These are phyloP conservation scores for Uloborus diversus DNA, from an alignment of 1,140 invertebrate genomes.

Conservation along the genomic window DNA sequence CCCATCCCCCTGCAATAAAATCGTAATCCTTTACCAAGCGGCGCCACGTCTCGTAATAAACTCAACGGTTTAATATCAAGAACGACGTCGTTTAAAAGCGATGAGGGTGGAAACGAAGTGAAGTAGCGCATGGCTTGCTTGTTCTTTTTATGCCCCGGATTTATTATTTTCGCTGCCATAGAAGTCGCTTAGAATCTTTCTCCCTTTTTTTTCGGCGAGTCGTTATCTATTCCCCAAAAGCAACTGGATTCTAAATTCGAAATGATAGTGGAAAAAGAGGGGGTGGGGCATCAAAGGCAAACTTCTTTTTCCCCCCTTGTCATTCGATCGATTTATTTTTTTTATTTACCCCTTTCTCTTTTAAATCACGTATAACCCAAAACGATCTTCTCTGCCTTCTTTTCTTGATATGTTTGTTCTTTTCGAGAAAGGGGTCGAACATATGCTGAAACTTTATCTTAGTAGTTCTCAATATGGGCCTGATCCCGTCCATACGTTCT, in stretches of 20 bases:
- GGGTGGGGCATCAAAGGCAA: slow-evolving; percentile 4
- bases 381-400: slow-evolving; percentile 19
- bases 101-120: slow-evolving; percentile 1
- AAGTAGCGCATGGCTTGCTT: slow-evolving; percentile 40
- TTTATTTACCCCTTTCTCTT: not conserved
- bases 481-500: too few species aligned
- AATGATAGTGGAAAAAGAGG: not conserved
- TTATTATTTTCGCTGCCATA: slow-evolving; percentile 34
- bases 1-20: slow-evolving; percentile 38
- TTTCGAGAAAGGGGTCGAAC: too few species aligned
- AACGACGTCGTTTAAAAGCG: slow-evolving; percentile 42
- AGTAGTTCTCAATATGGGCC: too few species aligned
- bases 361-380: slow-evolving; percentile 32
- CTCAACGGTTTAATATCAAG: slow-evolving; percentile 33
- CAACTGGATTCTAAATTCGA: slow-evolving; percentile 30
- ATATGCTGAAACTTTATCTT: too few species aligned
- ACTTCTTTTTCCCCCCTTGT: too few species aligned
- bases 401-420: not conserved
- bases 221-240: slow-evolving; percentile 5
- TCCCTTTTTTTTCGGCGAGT: not conserved
- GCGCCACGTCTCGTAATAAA: slow-evolving; percentile 25
- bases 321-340: too few species aligned
- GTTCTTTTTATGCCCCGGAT: slow-evolving; percentile 19
- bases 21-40: slow-evolving; percentile 21
- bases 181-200: not conserved